Conservation (phyloP, 2,113 vertebrate species). For the Pelecanus crispus region DNA sequence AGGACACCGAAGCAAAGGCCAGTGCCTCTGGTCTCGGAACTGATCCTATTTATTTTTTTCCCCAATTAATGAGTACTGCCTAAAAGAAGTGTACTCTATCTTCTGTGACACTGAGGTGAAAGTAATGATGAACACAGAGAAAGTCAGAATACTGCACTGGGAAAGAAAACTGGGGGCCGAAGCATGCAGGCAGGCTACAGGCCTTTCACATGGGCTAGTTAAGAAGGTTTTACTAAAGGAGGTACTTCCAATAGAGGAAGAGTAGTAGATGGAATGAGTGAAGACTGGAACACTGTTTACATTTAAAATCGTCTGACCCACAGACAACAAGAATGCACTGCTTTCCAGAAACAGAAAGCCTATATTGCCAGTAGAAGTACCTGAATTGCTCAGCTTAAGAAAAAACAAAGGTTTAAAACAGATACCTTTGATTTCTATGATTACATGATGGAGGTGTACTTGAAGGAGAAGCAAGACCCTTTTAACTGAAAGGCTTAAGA, state of each 20-base stretch:
- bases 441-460: background rate
- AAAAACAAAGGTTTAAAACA: background rate
- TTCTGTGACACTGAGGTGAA: background rate
- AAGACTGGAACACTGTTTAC: background rate
- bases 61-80: background rate
- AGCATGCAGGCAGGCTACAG: background rate
- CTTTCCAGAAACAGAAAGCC: background rate
- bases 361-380: background rate
- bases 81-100: background rate
- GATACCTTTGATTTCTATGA: background rate
- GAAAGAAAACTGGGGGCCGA: background rate
- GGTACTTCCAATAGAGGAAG: background rate
- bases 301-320: background rate
- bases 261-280: background rate
- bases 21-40: background rate
- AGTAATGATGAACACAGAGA: background rate
- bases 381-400: background rate
- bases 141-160: background rate
- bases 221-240: background rate
- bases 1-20: background rate
- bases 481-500: background rate
- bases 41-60: background rate
- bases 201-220: background rate
- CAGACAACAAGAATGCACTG: rapidly evolving
- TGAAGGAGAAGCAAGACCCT: background rate